Evolutionary conservation across 2,888 invertebrate species (phyloP).

Genomic region (Volucella inflata): DNA sequence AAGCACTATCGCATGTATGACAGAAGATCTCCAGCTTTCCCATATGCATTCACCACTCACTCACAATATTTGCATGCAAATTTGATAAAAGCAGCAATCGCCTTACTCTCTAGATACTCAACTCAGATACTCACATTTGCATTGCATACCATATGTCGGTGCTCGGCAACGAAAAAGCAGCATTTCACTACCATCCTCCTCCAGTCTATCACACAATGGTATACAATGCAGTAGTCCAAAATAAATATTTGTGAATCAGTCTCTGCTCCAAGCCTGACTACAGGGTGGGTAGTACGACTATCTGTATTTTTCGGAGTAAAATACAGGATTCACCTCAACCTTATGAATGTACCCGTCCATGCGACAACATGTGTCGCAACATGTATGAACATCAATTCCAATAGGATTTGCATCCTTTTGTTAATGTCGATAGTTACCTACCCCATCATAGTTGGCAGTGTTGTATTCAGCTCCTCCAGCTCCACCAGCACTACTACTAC

Average conservation of each 20-base stretch:
- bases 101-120: background rate
- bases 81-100: constrained; percentile 70
- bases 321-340: constrained; percentile 27
- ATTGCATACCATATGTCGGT: constrained; percentile 40
- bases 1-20: constrained; percentile 42
- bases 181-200: constrained; percentile 2
- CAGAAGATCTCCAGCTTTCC: constrained; percentile 46
- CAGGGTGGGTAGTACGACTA: background rate
- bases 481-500: background rate
- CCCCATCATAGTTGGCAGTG: constrained; percentile 27
- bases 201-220: constrained; percentile 13
- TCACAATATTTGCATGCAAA: constrained; percentile 74
- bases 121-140: no score
- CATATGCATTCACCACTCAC: constrained; percentile 65
- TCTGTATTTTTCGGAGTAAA: constrained; percentile 23
- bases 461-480: background rate
- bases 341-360: constrained; percentile 11
- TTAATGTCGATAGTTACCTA: constrained; percentile 70
- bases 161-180: constrained; percentile 22
- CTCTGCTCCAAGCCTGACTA: background rate
- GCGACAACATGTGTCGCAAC: constrained; percentile 72
- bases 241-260: constrained; percentile 69
- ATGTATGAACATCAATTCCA: constrained; percentile 74
- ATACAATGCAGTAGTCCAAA: constrained; percentile 60
- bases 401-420: constrained; percentile 75